Percentiles rank a stretch among this genome's conserved stretches.
phyloP scores from a whole-genome alignment of 2,797 vertebrate species.

The Hozukius guyotensis region DNA sequence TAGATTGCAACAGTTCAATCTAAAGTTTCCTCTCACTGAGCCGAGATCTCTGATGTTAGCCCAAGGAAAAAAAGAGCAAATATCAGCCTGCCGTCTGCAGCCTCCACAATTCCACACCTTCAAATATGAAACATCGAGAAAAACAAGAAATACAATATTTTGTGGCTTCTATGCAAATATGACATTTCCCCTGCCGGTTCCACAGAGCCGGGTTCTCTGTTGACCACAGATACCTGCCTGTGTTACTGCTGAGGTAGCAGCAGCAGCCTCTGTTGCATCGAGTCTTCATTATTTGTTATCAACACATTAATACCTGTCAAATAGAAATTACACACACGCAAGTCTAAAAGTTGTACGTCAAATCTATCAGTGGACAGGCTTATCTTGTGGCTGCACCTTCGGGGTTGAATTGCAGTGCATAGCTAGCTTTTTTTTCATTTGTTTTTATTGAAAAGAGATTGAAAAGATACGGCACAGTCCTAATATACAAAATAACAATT shows the following conservation, averaged over 20 bases:
- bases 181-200: slow-evolving; percentile 73
- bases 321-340: slow-evolving; percentile 57
- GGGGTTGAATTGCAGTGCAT: slow-evolving; percentile 33
- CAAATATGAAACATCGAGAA: slow-evolving; percentile 54
- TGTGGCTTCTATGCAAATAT: slow-evolving; percentile 79
- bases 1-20: slow-evolving; percentile 49
- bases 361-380: slow-evolving; percentile 18
- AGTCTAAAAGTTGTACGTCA: slow-evolving; percentile 46
- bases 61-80: slow-evolving; percentile 47
- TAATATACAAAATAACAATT: slow-evolving; percentile 10
- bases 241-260: slow-evolving; percentile 70
- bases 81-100: slow-evolving; percentile 49
- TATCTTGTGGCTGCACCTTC: slow-evolving; percentile 56
- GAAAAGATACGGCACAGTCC: background rate
- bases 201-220: slow-evolving; percentile 65
- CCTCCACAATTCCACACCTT: slow-evolving; percentile 48
- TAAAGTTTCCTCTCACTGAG: slow-evolving; percentile 39
- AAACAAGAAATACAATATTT: slow-evolving; percentile 76
- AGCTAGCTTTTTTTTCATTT: slow-evolving; percentile 14
- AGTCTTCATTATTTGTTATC: slow-evolving; percentile 68
- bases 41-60: slow-evolving; percentile 55
- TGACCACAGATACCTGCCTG: slow-evolving; percentile 72
- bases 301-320: slow-evolving; percentile 66
- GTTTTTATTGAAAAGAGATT: slow-evolving; percentile 16
- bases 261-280: slow-evolving; percentile 42